A percentile compares a stretch with the other conserved stretches of the same genome.
phyloP scores from a whole-genome alignment of 2,797 vertebrate genomes.

The Mus minutoides region DNA sequence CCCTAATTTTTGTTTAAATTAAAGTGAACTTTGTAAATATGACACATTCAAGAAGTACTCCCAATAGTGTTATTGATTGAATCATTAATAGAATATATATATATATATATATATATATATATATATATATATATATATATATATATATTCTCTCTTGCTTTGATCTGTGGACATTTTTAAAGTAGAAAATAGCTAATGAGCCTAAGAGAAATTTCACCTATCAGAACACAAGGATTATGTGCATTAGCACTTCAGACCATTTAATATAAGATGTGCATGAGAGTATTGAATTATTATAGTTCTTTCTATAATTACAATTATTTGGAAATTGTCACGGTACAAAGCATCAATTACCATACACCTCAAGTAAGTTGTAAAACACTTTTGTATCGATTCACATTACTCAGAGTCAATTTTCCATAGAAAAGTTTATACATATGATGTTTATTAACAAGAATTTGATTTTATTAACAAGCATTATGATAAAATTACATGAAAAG shows the following conservation, averaged over 20 bases:
- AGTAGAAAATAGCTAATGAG: too few relatives aligned
- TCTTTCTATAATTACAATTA: background rate
- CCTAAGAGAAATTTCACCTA: background rate
- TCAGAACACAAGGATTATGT: background rate
- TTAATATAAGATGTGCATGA: background rate
- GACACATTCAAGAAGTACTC: too few relatives aligned
- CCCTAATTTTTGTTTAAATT: background rate
- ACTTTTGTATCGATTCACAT: background rate
- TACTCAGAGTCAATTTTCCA: background rate
- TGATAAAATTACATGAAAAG: background rate
- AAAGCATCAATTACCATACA: background rate
- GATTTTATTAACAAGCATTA: background rate
- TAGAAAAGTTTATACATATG: background rate
- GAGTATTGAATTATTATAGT: background rate
- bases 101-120: too few relatives aligned
- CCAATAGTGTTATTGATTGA: too few relatives aligned
- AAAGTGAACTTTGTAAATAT: too few relatives aligned
- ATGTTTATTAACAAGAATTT: background rate
- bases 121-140: too few relatives aligned
- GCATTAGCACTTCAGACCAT: background rate
- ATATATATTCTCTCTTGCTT: too few relatives aligned
- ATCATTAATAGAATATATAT: too few relatives aligned
- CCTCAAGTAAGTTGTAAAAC: background rate
- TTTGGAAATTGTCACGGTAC: background rate
- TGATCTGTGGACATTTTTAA: too few relatives aligned